Evolutionary conservation across 2,888 invertebrate species (phyloP).

Genomic region (Oscheius myriophilus): DNA sequence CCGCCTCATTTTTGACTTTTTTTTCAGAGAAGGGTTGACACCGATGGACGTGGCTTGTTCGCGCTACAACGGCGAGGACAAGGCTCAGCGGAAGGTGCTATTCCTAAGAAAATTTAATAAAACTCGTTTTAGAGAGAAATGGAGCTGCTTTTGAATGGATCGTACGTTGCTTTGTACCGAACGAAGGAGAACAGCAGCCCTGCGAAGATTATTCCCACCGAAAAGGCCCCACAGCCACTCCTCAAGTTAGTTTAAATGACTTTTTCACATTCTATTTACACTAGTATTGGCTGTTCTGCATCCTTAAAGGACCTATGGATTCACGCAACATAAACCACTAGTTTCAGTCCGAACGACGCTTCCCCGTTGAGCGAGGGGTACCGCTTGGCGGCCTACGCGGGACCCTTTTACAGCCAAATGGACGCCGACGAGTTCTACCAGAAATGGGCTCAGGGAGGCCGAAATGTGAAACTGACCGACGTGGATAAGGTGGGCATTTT

Average conservation of each 20-base stretch:
- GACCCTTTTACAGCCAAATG: conserved; percentile 33
- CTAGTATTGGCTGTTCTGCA: not conserved
- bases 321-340: no score
- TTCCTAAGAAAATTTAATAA: not conserved
- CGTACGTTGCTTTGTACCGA: conserved; percentile 25
- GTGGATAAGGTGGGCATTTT: conserved; percentile 21
- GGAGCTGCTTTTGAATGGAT: conserved; percentile 14
- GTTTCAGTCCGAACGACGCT: not conserved
- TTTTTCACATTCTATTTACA: not conserved
- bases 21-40: conserved; percentile 33
- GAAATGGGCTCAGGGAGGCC: conserved; percentile 18
- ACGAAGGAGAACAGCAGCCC: not conserved
- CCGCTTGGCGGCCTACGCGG: conserved; percentile 33
- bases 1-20: not conserved
- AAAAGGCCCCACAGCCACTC: not conserved
- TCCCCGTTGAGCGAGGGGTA: not conserved
- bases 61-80: conserved; percentile 36
- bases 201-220: conserved; percentile 6
- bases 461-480: conserved; percentile 16
- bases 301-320: no score
- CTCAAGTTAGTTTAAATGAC: not conserved
- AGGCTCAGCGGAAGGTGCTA: conserved; percentile 6
- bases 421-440: conserved; percentile 31
- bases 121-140: conserved; percentile 22
- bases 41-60: conserved; percentile 36